Evolutionary conservation across 2,888 invertebrate genomes (phyloP), one percentile per base, ranked within the genome.

Genomic region (Volucella inflata): DNA sequence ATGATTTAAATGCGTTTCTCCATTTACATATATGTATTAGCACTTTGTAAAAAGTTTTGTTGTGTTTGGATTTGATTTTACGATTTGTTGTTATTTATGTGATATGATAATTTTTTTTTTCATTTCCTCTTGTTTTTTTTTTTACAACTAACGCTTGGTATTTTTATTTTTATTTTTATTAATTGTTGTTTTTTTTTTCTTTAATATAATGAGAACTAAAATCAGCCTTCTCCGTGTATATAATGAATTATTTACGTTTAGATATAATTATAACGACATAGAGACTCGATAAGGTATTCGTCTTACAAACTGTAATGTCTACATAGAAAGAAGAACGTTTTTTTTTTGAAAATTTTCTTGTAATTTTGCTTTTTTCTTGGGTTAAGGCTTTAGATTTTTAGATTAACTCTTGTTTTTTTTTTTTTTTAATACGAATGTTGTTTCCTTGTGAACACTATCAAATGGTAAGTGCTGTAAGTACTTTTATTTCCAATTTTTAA

Each of bases 151-250:
- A 80, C 67, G 65, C 74, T 74, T 48, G 57, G 44, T 68, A 21
- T 68, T 59, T 57, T 57, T 65, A 6, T 70, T 12, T 60, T 44
- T 76, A 21, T 68, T 59, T 57, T 57, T 65, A 6, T 70, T 12
- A n/a, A n/a, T 60, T 44, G 70, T 8, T 48, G 14, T n/a, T 71
- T 12, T 12, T 11, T 70, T 67, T 74, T 53, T 38, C 46, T 77
- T 71, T 60, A 21, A 57, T n/a, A 53, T 76, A 72, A 85, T 81
- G 85, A 81, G 85, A 85, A 85, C 85, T 72, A 81, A 85, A 85
- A 81, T 85, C 85, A 85, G 85, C 81, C 85, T 85, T 85, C 85
- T 85, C 81, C 85, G 62, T 77, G 72, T 83, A 76, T 62, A 62
- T 75, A 75, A 85, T 76, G 67, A 71, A 76, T 78, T 74, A 57